phyloP scores from a whole-genome alignment of 2,113 vertebrate genomes.

The Apus apus region DNA sequence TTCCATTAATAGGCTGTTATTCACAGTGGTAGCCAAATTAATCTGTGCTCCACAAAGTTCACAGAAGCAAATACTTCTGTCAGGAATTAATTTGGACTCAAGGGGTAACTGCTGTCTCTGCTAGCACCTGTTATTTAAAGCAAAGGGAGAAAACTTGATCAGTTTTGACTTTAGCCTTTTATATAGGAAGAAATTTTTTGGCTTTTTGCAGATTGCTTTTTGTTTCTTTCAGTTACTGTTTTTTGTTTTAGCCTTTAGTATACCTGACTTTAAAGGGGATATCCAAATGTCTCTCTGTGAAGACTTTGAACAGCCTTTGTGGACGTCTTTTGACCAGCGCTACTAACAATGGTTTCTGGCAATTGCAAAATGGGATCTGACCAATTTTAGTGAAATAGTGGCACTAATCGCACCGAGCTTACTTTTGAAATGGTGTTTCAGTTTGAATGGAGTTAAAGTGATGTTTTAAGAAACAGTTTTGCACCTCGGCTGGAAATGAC shows the following conservation, averaged over 20 bases:
- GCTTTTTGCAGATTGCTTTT: neutral
- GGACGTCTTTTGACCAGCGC: slow-evolving; percentile 42
- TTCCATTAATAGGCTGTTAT: slow-evolving; percentile 5
- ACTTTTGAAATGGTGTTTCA: slow-evolving; percentile 62
- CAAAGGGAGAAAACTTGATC: neutral
- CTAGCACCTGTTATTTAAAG: neutral
- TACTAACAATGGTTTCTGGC: slow-evolving; percentile 61
- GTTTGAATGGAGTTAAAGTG: slow-evolving; percentile 45
- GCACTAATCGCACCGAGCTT: neutral
- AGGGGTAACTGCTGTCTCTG: slow-evolving; percentile 22
- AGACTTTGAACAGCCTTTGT: slow-evolving; percentile 45
- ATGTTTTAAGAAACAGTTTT: slow-evolving; percentile 61
- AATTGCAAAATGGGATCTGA: slow-evolving; percentile 61
- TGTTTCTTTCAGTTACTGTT: too few species aligned
- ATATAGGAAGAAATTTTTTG: neutral
- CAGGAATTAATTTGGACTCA: slow-evolving; percentile 21
- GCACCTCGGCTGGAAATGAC: slow-evolving; percentile 32
- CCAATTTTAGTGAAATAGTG: slow-evolving; percentile 56
- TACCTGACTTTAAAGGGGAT: slow-evolving; percentile 43
- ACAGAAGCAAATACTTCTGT: neutral
- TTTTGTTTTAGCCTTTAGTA: slow-evolving; percentile 1
- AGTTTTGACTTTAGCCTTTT: slow-evolving; percentile 8
- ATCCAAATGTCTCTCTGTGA: slow-evolving; percentile 19
- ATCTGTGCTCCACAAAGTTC: slow-evolving; percentile 6
- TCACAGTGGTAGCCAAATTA: slow-evolving; percentile 2